Base-by-base conservation (phyloP, 2,113 vertebrate species). In the Euleptes europaea region DNA sequence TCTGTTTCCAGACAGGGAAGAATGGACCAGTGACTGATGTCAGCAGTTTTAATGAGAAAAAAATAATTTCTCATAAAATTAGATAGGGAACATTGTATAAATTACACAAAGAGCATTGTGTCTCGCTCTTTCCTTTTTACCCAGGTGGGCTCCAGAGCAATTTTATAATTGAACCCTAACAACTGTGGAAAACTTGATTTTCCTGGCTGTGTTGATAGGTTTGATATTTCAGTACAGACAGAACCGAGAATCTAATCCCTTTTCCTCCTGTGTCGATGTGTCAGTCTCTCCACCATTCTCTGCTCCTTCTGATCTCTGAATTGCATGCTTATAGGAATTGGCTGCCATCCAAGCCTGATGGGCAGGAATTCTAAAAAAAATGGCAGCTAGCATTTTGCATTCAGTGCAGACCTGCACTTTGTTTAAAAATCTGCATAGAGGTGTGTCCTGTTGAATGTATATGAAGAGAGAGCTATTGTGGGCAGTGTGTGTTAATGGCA, bases 331-430 rank as follows among this genome's bases (percentile, higher is more conserved):
- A 83, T 83, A 78, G 85, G 90, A 90, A 85, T 63, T 92, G 90
- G 86, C 88, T 86, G 77, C 75, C 75, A n/a, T 89, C 86, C 92
- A 91, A 92, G 76, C 31, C 84, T 85, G 76, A 89, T 65, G 73
- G 88, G 85, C 90, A 90, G 83, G 91, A 86, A 88, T 92, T 89
- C 82, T 87, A 85, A 85, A 60, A 91, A 80, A 86, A 91, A 91
- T 73, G 86, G 80, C 63, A 89, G 80, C 94, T 92, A 90, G 21
- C 83, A 47, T 89, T 60, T 83, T 84, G 86, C 51, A 69, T 0
- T 3, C 57, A 84, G 65, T 72, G 82, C 89, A 3, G 12, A 73
- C 65, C 74, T 77, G 80, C 57, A 70, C 84, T 93, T 93, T 92
- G 88, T 94, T 91, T 92, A 84, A 91, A 88, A 91, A 88, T 47